Percentiles rank a stretch among this genome's conserved stretches.
These are phyloP conservation scores for Papilio machaon DNA, from an alignment of 1,140 invertebrate species.

Conservation along the genomic window DNA sequence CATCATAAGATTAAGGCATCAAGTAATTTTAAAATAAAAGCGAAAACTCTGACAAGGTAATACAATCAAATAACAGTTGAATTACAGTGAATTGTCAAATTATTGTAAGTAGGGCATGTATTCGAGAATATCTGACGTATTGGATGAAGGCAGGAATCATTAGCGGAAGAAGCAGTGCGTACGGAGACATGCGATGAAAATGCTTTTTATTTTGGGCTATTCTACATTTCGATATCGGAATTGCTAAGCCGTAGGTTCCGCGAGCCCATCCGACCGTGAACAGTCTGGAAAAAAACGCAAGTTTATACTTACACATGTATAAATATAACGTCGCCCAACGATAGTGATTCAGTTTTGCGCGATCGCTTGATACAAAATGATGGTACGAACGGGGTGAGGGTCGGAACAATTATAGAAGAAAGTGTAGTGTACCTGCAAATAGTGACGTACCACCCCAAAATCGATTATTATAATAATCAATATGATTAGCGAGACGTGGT, in stretches of 20 bases:
- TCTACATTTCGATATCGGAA: conserved; percentile 71
- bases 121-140: conserved; percentile 56
- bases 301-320: conserved; percentile 76
- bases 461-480: conserved; percentile 50
- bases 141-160: conserved; percentile 51
- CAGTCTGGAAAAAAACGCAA: conserved; percentile 76
- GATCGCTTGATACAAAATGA: conserved; percentile 77
- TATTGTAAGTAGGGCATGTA: conserved; percentile 49
- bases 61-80: conserved; percentile 49
- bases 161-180: conserved; percentile 69
- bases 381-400: conserved; percentile 63
- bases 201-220: conserved; percentile 54
- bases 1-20: background rate
- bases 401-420: conserved; percentile 53
- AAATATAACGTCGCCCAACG: conserved; percentile 73
- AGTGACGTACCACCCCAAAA: conserved; percentile 53
- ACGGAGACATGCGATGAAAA: conserved; percentile 47
- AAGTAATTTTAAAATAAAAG: background rate
- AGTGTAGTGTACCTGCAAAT: conserved; percentile 64
- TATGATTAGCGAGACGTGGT: conserved; percentile 58
- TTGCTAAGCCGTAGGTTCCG: conserved; percentile 64
- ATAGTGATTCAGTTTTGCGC: conserved; percentile 78
- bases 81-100: conserved; percentile 57
- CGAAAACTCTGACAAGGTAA: conserved; percentile 53
- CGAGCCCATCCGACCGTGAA: conserved; percentile 70